These are phyloP conservation scores for Dryobotodes eremita DNA, from an alignment of 2,888 invertebrate genomes.

Conservation along the genomic window DNA sequence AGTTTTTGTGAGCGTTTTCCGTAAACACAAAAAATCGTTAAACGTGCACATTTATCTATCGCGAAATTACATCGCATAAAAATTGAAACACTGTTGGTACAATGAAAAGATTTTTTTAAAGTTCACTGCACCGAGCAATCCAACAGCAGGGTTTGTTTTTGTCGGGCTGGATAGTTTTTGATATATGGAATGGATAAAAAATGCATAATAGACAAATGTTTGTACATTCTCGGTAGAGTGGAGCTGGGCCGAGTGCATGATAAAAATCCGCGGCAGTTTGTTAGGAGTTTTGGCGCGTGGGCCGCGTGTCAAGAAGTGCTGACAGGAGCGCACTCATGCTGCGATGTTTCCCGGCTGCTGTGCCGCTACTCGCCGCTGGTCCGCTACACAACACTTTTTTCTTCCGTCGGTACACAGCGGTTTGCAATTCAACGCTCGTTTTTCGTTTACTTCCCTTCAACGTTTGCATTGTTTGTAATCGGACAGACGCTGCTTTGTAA, in stretches of 20 bases:
- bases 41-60: conserved; percentile 58
- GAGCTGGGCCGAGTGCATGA: conserved; percentile 72
- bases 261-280: conserved; percentile 80
- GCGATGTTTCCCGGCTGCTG: conserved; percentile 67
- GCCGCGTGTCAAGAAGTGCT: conserved; percentile 67
- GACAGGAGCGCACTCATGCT: conserved; percentile 68
- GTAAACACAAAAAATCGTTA: conserved; percentile 53
- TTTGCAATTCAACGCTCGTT: conserved; percentile 82
- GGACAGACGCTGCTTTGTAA: conserved; percentile 78
- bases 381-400: conserved; percentile 64
- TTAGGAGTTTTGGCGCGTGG: conserved; percentile 76
- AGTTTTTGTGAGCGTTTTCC: conserved; percentile 39
- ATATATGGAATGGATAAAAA: conserved; percentile 80
- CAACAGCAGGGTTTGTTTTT: conserved; percentile 80
- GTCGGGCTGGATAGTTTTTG: conserved; percentile 80
- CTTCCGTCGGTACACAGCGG: conserved; percentile 74
- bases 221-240: conserved; percentile 74
- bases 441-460: conserved; percentile 81
- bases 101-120: conserved; percentile 76
- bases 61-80: conserved; percentile 64
- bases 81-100: conserved; percentile 65
- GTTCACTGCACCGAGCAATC: conserved; percentile 78
- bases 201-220: conserved; percentile 82
- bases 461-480: conserved; percentile 81
- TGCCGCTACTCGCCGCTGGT: conserved; percentile 27